These are phyloP conservation scores for Cherax destructor DNA, from an alignment of 1,140 invertebrate genomes.

Conservation along the genomic window DNA sequence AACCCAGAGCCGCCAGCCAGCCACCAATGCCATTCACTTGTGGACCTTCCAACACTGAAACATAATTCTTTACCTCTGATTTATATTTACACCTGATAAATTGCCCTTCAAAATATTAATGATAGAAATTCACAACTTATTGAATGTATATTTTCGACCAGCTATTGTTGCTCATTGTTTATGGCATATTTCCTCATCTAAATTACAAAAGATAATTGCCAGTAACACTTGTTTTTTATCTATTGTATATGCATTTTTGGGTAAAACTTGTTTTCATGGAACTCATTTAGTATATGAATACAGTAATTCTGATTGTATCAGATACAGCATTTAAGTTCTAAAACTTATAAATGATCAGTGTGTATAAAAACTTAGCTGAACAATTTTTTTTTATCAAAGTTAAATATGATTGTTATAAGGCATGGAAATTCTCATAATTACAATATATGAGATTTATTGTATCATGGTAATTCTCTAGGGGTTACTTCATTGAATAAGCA, in stretches of 20 bases:
- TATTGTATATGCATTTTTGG: neutral
- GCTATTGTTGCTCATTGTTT: neutral
- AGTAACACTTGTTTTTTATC: too few species aligned
- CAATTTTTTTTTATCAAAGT: neutral
- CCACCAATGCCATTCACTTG: neutral
- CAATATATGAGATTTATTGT: neutral
- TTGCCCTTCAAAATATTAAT: neutral
- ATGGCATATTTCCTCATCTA: neutral
- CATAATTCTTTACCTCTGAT: constrained; percentile 1
- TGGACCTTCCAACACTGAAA: neutral
- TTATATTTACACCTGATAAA: neutral
- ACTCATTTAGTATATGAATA: neutral
- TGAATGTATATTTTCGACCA: neutral
- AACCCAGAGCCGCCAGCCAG: constrained; percentile 2
- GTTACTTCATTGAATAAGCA: neutral
- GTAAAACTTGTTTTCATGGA: neutral
- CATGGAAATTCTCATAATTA: neutral
- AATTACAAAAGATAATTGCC: too few species aligned
- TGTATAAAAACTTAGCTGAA: neutral
- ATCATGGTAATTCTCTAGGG: neutral
- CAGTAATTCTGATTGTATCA: neutral
- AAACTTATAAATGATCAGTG: neutral
- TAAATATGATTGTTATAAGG: neutral
- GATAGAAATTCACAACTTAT: neutral
- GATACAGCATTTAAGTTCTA: neutral